Percentiles rank a stretch among this genome's conserved stretches.
These are phyloP conservation scores for Eupleurogrammus muticus DNA, from an alignment of 2,797 vertebrate genomes.

Conservation along the genomic window DNA sequence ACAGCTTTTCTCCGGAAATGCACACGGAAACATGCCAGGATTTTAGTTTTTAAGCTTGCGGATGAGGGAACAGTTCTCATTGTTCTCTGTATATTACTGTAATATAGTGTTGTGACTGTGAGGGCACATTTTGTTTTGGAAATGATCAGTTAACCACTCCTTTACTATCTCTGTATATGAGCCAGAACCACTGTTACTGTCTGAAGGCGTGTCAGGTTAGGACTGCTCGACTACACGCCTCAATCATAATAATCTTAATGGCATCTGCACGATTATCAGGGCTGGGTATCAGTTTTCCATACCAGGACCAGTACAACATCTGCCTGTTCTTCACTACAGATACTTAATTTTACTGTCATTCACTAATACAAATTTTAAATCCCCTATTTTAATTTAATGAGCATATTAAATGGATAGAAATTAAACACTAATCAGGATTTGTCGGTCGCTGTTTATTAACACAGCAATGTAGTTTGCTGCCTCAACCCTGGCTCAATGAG, in stretches of 20 bases:
- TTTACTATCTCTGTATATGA: slow-evolving; percentile 35
- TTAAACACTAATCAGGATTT: no score
- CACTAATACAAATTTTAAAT: no score
- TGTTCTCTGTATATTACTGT: slow-evolving; percentile 52
- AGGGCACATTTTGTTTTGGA: slow-evolving; percentile 60
- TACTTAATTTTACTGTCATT: no score
- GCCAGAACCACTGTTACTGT: slow-evolving; percentile 57
- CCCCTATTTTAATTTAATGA: not conserved
- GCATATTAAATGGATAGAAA: not conserved
- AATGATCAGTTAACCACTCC: slow-evolving; percentile 43
- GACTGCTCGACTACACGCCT: slow-evolving; percentile 11
- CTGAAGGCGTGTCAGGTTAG: not conserved
- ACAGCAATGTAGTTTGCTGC: no score
- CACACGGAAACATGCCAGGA: slow-evolving; percentile 7
- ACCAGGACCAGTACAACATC: not conserved
- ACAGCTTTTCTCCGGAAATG: not conserved
- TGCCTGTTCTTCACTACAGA: not conserved
- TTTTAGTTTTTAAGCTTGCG: slow-evolving; percentile 15
- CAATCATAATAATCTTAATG: slow-evolving; percentile 20
- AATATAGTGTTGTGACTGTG: slow-evolving; percentile 43
- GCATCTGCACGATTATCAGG: not conserved
- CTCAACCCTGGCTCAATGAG: no score
- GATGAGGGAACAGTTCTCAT: slow-evolving; percentile 1
- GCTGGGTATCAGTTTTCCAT: not conserved
- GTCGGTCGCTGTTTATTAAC: no score